Evolutionary conservation across 2,113 vertebrate species (phyloP), one percentile per base, ranked within the genome.

Genomic region (Machaerirhynchus nigripectus): DNA sequence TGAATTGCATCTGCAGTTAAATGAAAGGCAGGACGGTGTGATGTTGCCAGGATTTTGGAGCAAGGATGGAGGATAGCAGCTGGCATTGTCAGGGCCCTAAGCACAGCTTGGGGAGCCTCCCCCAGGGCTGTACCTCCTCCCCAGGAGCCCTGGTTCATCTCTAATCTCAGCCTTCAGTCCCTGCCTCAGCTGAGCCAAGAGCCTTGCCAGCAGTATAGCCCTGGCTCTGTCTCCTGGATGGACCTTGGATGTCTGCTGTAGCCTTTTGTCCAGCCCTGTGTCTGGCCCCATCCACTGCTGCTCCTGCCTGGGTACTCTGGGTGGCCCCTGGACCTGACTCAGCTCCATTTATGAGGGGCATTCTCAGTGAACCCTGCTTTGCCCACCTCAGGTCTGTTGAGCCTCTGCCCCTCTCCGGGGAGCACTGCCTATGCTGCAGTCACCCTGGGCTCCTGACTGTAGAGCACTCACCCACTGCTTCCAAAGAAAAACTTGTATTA

Each of bases 281-380:
- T 57, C 47, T 76, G 56, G 26, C 49, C 53, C 17, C 6, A 3
- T 49, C 11, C 7, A 3, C 65, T 42, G 5, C 74, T 68, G 35
- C 30, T 60, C 28, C 30, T 56, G 57, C 6, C 53, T 26, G 35
- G 30, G 21, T 10, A 9, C 23, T 35, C 46, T 28, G 46, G 6
- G 7, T 39, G 49, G 24, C 67, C 60, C 21, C 67, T 69, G 75
- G 28, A 44, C 49, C 35, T 14, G 13, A 6, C 55, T 37, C 7
- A 44, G 37, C 22, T 63, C 16, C 0, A 0, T 21, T 40, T 8
- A 0, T 0, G 6, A 3, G 0, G 9, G 33, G 13, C 40, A 13
- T 21, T 59, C 11, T 40, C 5, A 0, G 27, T 33, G 61, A 17
- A 4, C n/a, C 3, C 13, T 35, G 55, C 46, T 49, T 18, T 78